Evolutionary conservation across 2,797 vertebrate genomes (phyloP).

Genomic region (Lutra lutra): DNA sequence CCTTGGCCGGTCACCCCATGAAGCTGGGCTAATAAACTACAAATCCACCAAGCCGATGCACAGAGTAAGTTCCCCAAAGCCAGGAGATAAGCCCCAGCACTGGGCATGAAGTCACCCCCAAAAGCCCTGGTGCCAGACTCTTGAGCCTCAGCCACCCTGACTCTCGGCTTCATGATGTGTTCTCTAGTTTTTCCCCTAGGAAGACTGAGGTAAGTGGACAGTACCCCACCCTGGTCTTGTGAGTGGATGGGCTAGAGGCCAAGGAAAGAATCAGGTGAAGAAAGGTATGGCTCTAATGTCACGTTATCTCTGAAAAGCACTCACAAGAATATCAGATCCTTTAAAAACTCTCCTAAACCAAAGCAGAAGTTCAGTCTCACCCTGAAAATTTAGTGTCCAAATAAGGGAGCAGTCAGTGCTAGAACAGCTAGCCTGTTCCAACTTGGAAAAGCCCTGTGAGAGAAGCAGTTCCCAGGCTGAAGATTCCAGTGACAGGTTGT

Average conservation of each 20-base stretch:
- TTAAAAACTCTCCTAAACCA: slow-evolving; percentile 55
- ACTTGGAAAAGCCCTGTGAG: slow-evolving; percentile 65
- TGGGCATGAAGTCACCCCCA: not conserved
- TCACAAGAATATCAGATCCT: slow-evolving; percentile 18
- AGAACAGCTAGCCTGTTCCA: slow-evolving; percentile 58
- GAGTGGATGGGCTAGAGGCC: not conserved
- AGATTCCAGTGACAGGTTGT: slow-evolving; percentile 78
- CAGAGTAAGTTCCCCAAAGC: not conserved
- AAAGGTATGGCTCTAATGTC: not conserved
- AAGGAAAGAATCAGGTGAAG: not conserved
- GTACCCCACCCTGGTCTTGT: not conserved
- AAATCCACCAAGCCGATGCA: not conserved
- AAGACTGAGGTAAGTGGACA: not conserved
- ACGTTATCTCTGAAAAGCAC: slow-evolving; percentile 24
- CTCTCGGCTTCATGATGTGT: not conserved
- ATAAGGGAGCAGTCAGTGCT: slow-evolving; percentile 74
- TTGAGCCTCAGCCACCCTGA: not conserved
- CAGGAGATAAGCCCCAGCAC: not conserved
- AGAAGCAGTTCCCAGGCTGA: slow-evolving; percentile 71
- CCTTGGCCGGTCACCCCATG: not conserved
- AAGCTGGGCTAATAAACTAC: not conserved
- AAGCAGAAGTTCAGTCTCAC: slow-evolving; percentile 64
- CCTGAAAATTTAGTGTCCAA: slow-evolving; percentile 79
- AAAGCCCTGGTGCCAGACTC: not conserved
- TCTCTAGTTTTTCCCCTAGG: not conserved